A percentile compares a stretch with the other conserved stretches of the same genome.
phyloP scores from a whole-genome alignment of 1,140 invertebrate species.

The Branchinecta lindahli region DNA sequence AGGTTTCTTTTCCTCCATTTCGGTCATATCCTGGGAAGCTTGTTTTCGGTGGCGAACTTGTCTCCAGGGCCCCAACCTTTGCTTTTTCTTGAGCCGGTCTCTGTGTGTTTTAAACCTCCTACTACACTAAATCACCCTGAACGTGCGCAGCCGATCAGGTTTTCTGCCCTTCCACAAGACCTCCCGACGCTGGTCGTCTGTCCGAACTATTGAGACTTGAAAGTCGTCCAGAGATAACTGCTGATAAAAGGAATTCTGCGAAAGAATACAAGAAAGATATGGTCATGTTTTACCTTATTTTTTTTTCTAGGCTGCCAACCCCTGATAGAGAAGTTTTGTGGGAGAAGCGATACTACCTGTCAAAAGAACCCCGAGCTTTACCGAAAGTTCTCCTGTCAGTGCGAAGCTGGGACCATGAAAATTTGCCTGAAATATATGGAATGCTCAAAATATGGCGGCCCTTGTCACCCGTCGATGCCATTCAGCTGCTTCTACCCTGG shows the following conservation, averaged over 20 bases:
- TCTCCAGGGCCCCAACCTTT: too few relatives aligned
- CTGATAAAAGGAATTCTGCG: too few relatives aligned
- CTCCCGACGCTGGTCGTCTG: neutral
- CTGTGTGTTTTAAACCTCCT: too few relatives aligned
- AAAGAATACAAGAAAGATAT: too few relatives aligned
- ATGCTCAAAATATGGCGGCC: conserved; percentile 65
- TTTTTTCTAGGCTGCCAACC: conserved; percentile 23
- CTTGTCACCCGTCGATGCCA: conserved; percentile 65
- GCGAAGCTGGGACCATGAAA: conserved; percentile 72
- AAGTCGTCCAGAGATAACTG: too few relatives aligned
- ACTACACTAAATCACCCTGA: too few relatives aligned
- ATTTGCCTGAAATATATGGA: conserved; percentile 66
- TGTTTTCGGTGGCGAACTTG: too few relatives aligned
- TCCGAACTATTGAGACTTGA: too few relatives aligned
- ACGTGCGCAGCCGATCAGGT: neutral
- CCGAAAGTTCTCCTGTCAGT: conserved; percentile 79
- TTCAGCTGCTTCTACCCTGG: conserved; percentile 80
- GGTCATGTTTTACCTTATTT: conserved; percentile 1
- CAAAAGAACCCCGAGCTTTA: conserved; percentile 63
- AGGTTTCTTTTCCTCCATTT: too few relatives aligned
- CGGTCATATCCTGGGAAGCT: too few relatives aligned
- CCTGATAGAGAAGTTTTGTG: conserved; percentile 64
- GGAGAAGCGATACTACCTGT: conserved; percentile 83
- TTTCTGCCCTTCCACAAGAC: neutral
- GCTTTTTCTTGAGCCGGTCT: too few relatives aligned